Percentiles rank a stretch among this genome's conserved stretches.
Conservation (phyloP, 1,140 invertebrate genomes). For the Euura saliciscinereae region DNA sequence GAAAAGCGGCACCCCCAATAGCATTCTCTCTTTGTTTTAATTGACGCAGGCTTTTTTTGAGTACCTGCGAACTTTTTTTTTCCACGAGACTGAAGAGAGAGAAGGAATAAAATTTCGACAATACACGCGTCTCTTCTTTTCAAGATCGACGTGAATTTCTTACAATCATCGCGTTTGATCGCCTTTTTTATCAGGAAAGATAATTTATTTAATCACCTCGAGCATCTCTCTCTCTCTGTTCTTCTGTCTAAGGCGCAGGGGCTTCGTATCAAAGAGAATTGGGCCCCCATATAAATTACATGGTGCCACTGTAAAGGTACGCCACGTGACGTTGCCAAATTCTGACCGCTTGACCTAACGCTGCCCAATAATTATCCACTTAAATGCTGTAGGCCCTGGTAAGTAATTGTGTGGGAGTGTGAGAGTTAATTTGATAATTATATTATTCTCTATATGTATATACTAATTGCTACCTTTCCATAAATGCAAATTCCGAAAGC, state of each 20-base stretch:
- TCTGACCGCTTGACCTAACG: slow-evolving; percentile 37
- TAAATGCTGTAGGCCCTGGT: slow-evolving; percentile 40
- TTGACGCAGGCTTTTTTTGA: background rate
- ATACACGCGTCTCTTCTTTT: background rate
- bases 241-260: background rate
- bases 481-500: slow-evolving; percentile 38
- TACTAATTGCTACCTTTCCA: slow-evolving; percentile 50
- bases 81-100: no score
- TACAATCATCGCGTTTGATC: no score
- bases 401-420: slow-evolving; percentile 45
- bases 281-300: slow-evolving; percentile 36
- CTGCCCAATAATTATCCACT: slow-evolving; percentile 53
- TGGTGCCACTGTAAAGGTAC: slow-evolving; percentile 34
- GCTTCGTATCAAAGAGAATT: background rate
- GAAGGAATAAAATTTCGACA: background rate
- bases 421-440: slow-evolving; percentile 53
- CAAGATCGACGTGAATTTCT: background rate
- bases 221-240: background rate
- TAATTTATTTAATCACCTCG: background rate
- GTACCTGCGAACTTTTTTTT: background rate
- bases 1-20: background rate
- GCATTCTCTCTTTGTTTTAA: background rate
- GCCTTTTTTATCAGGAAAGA: no score
- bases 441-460: slow-evolving; percentile 42
- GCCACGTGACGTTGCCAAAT: slow-evolving; percentile 33